Evolutionary conservation across 1,140 invertebrate species (phyloP), one percentile per base, ranked within the genome.

Genomic region (Danaus melanippus): DNA sequence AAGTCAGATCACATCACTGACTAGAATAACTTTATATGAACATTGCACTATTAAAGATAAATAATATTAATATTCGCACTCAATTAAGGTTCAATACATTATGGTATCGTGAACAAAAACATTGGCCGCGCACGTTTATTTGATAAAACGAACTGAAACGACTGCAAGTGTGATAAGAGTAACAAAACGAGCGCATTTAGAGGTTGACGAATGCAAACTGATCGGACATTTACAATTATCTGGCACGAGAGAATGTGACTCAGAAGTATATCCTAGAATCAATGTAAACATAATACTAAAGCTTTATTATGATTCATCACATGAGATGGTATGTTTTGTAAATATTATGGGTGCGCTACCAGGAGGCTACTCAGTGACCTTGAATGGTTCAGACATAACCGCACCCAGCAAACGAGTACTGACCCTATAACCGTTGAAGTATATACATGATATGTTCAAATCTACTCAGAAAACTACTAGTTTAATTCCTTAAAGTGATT

Each of bases 1-100:
- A 12, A 62, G 46, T 75, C 60, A 45, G 71, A 80, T 76, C 71
- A 78, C 79, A 80, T 69, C 69, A 82, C 75, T 76, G 71, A 79
- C 66, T 79, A 76, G 66, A 78, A 74, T 74, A 64, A 65, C 43
- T 67, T 67, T 56, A 59, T 58, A 53, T 58, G 58, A 56, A 56
- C 53, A 61, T 66, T 59, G 32, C 67, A 76, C 60, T 67, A 74
- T 76, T 74, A 69, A 64, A 60, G 67, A 68, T 55, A 55, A 67
- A 58, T 46, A 72, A 69, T 67, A 66, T 66, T 65, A 62, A 47
- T 71, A 60, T 71, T 62, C 66, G 58, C 69, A 72, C 68, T 61
- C 71, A 58, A 71, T 32, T 58, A 69, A 62, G 52, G 59, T 73
- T 69, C 60, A 62, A 50, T 64, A 46, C 56, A 56, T 50, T 58